Percentiles rank a stretch among this genome's conserved stretches.
Conservation (phyloP, 2,797 vertebrate genomes). For the Myotis myotis region DNA sequence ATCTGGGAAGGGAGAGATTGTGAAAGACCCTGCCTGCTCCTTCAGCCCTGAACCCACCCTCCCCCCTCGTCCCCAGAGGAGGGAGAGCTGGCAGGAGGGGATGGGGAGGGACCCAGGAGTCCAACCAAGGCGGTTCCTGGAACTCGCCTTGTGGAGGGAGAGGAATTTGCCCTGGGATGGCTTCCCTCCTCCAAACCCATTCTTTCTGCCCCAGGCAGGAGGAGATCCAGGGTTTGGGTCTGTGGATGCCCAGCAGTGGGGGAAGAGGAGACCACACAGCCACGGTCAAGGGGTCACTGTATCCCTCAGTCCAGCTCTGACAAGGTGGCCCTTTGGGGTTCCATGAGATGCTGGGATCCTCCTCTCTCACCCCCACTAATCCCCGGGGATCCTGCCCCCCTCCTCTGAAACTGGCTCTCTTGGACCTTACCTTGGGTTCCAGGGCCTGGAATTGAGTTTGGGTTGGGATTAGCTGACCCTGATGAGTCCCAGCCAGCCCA, state of each 20-base stretch:
- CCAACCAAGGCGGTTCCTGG: constrained; percentile 55
- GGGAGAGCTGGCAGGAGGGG: constrained; percentile 46
- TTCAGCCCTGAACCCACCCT: background rate
- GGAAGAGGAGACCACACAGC: background rate
- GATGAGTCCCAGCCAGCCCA: background rate
- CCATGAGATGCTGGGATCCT: background rate
- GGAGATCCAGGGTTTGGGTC: background rate
- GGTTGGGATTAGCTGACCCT: background rate
- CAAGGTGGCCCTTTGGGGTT: background rate
- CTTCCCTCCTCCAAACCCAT: background rate
- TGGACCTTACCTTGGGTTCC: background rate
- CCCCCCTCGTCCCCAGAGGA: background rate
- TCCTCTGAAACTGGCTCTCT: background rate
- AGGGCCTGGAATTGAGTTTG: background rate
- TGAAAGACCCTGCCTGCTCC: constrained; percentile 53
- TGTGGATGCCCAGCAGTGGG: background rate
- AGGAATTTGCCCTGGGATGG: constrained; percentile 66
- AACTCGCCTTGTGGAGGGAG: constrained; percentile 6
- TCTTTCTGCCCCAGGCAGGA: background rate
- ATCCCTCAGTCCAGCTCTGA: background rate
- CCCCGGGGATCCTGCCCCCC: background rate
- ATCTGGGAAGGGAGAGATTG: constrained; percentile 2
- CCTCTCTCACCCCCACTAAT: background rate
- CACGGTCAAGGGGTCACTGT: background rate
- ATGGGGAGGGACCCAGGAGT: constrained; percentile 64